Evolutionary conservation across 2,113 vertebrate genomes (phyloP), one percentile per base, ranked within the genome.

Genomic region (Oncorhynchus keta): DNA sequence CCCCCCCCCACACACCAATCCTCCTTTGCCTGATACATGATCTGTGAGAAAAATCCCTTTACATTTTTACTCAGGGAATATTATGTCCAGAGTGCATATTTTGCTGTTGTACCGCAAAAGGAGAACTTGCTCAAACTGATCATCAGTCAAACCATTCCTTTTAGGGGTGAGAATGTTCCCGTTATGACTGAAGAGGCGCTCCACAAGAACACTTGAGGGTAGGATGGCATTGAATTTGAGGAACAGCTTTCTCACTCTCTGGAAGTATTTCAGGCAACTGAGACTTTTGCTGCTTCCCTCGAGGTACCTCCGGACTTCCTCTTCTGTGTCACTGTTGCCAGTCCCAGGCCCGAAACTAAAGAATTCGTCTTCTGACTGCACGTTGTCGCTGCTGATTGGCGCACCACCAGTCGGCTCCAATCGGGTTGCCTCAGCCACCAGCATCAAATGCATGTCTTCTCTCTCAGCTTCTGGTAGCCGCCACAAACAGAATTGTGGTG

Each of bases 211-310:
- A 16, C 91, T 90, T 70, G 92, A 93, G 0, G 92, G 91, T 77
- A 93, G 77, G 2, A 90, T 89, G 70, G 92, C 93, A 86, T 93
- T 93, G 83, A 88, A 92, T 69, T 92, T 93, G 0, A 93, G 78
- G 79, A 93, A 93, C 2, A 93, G 85, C 83, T 90, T 89, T 81
- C 90, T 92, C 51, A 93, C 85, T 6, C 87, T 80, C 8, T 91
- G 92, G 81, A 92, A 93, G 64, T 93, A 90, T 79, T 92, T 88
- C 71, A 93, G 85, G 77, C 91, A 93, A 75, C 90, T 87, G 0
- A 93, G 87, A 72, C 84, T 92, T 87, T 93, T 92, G 66, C 90
- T 90, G 0, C 87, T 90, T 32, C 89, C 91, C 8, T 92, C 90
- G 0, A 92, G 68, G 39, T 92, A 93, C 72, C 88, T 91, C 55